phyloP scores from a whole-genome alignment of 2,888 invertebrate genomes.

The Noctua comes region DNA sequence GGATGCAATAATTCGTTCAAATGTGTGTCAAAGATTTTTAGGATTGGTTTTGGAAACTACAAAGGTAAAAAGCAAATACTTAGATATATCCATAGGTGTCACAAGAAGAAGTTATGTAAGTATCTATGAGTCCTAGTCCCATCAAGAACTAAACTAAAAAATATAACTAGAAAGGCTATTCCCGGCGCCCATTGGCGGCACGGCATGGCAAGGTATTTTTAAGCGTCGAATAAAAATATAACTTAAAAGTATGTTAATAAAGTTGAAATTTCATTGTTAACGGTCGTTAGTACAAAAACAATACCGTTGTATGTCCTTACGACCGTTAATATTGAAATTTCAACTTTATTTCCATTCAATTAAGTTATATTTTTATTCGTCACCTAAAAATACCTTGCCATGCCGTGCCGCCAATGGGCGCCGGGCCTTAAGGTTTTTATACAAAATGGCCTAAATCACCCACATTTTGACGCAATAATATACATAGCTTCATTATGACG shows the following conservation, averaged over 20 bases:
- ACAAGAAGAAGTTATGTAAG: neutral
- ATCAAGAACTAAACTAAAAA: conserved; percentile 29
- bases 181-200: too few species aligned
- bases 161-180: neutral
- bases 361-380: too few species aligned
- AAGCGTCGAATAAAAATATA: too few species aligned
- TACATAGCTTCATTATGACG: neutral
- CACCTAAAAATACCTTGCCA: too few species aligned
- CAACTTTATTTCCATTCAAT: too few species aligned
- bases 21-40: conserved; percentile 6
- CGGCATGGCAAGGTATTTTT: too few species aligned
- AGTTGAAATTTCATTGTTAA: too few species aligned
- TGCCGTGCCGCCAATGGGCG: too few species aligned
- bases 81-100: neutral
- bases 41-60: neutral
- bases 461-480: conserved; percentile 32
- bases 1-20: neutral
- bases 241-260: too few species aligned
- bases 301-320: too few species aligned
- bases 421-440: neutral
- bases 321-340: too few species aligned
- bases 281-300: too few species aligned
- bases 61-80: neutral
- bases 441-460: conserved; percentile 20
- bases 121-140: conserved; percentile 10